Evolutionary conservation across 2,113 vertebrate species (phyloP), one percentile per base, ranked within the genome.

Genomic region (Nycticebus coucang): DNA sequence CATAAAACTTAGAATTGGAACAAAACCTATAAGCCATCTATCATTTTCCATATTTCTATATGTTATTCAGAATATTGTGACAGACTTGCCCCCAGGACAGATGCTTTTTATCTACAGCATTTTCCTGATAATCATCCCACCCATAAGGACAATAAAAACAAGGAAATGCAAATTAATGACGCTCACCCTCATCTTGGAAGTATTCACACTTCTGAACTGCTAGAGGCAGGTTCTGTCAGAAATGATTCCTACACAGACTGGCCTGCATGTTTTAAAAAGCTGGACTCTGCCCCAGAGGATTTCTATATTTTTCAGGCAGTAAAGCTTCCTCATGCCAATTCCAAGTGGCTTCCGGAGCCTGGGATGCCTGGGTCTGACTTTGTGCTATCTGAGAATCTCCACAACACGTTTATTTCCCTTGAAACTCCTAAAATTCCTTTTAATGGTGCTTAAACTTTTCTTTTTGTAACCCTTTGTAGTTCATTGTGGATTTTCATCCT

Each of bases 11-110:
- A 88, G 64, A 60, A 60, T 64, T 81, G 64, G 66, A 95, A 93
- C n/a, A 68, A 81, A 85, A 15, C 21, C 50, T n/a, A 10, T 3
- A 75, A 68, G 59, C 59, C 71, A 80, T 50, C 59, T 92, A 19
- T 59, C 80, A 50, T 77, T 78, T 72, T 55, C 45, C 15, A 6
- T 35, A 86, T 55, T 83, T 64, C 33, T 50, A 35, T 5, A 92
- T 50, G 59, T n/a, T 89, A 90, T 17, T 91, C 68, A 94, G 68
- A 89, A 86, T 62, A 79, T 53, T 30, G 66, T 60, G 35, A 80
- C 41, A 84, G 53, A n/a, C n/a, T 75, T 91, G 35, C 33, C 60
- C 62, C 21, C 45, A 79, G 53, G 62, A 78, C 28, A 91, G 57
- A 75, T 83, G 57, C 41, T 83, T 91, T 96, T 84, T 71, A 74